Base-by-base conservation (phyloP, 2,888 invertebrate species). In the Pseudeuparius sepicola region DNA sequence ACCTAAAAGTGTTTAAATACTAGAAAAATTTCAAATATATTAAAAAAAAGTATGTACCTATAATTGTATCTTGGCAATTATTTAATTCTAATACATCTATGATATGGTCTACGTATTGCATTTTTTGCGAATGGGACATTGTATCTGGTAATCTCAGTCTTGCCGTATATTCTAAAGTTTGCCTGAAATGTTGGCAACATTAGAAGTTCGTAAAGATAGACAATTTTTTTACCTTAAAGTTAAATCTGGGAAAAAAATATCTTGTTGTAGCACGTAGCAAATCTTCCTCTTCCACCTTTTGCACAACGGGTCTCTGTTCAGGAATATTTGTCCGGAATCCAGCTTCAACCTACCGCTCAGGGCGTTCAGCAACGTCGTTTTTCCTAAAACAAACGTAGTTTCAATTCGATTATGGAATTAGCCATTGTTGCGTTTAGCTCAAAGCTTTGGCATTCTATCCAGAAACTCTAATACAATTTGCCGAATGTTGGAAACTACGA, bases 241-340 rank as follows among this genome's bases (percentile, higher is more conserved):
- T 49, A 86, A 67, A 52, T 80, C 79, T 31, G 83, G 74, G 55
- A 84, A 82, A 64, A 86, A 86, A 40, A 83, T 74, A 55, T 86
- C 85, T 55, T 84, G 79, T 58, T 86, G 85, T 40, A 83, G 68
- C 27, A 85, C 85, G 60, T 85, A 86, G 52, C 82, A 81, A 48
- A 86, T 81, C 54, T 76, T 74, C 45, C 84, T 64, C 47, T 79
- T 76, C 70, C 78, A 77, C 45, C 75, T 62, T 41, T 57, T 57
- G 45, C 56, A 56, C 15, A 60, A 46, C 5, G 54, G 51, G 36
- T 62, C 61, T 37, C 60, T 45, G 45, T 63, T 63, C 40, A 61
- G 46, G 40, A 55, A 56, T 34, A 63, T 62, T 40, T 68, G 68
- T 34, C 85, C 85, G 34, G 72, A 67, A 50, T 75, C 72, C 34